Base-by-base conservation (phyloP, 2,888 invertebrate genomes). In the Anoplius nigerrimus region DNA sequence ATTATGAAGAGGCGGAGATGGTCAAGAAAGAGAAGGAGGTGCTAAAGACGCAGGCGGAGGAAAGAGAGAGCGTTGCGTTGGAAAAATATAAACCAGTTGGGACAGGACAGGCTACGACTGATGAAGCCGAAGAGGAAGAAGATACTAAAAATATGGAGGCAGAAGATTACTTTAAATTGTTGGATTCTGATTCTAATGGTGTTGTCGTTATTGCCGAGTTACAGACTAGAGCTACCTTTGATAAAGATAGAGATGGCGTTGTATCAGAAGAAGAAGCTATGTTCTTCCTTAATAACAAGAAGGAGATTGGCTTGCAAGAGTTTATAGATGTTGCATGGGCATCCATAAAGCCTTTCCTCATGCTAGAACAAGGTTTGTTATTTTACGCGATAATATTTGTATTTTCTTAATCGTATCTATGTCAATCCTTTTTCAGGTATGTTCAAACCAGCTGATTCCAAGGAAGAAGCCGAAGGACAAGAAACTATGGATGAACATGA, bases 181-280 rank as follows among this genome's bases (percentile, higher is more conserved):
- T 95, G 83, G 98, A 98, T 90, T 91, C 93, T 0, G 95, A 99
- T 90, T 90, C 91, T 72, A 95, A 97, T 90, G 94, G 93, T 55
- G 91, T 93, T 51, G 87, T 98, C 45, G 92, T 93, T 71, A 83
- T 93, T 54, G 89, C 90, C 64, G 96, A 94, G 90, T 86, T 96
- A 6, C 93, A 94, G 89, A 91, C 92, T 1, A 92, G 93, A 67
- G 90, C 91, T 82, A 93, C 93, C 54, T 96, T 99, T 90, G 99
- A 99, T 90, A 94, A 93, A 79, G 95, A 99, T 89, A 93, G 93
- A 70, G 94, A 98, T 90, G 98, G 98, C 8, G 92, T 92, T 81
- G 96, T 99, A 16, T 93, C 95, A 68, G 93, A 93, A 22, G 97
- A 97, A 67, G 98, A 99, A 90, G 94, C 96, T 0, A 93, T 92